phyloP scores from a whole-genome alignment of 1,140 invertebrate genomes.

The Zophobas atratus region DNA sequence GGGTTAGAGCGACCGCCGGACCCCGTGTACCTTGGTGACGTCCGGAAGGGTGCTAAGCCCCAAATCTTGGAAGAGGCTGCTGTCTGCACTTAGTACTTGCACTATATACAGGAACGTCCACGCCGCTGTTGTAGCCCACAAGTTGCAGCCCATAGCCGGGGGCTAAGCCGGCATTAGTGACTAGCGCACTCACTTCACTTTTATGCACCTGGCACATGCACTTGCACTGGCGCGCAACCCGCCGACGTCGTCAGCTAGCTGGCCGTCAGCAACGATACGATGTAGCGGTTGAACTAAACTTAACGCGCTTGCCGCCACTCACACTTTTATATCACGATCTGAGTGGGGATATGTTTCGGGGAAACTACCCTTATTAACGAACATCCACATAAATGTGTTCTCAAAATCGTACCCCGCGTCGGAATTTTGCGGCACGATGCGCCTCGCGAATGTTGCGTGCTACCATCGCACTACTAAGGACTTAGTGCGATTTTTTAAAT shows the following conservation, averaged over 20 bases:
- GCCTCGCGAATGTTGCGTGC: too few species aligned
- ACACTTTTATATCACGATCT: slow-evolving; percentile 59
- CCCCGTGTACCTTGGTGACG: slow-evolving; percentile 57
- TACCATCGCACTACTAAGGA: too few species aligned
- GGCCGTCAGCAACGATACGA: slow-evolving; percentile 53
- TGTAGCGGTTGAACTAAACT: slow-evolving; percentile 53
- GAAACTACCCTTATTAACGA: not conserved
- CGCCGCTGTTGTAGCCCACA: slow-evolving; percentile 54
- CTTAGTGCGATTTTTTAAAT: too few species aligned
- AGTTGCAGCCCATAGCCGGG: slow-evolving; percentile 62
- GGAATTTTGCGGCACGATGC: not conserved
- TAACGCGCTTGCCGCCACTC: slow-evolving; percentile 49
- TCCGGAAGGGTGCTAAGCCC: slow-evolving; percentile 59
- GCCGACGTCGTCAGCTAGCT: slow-evolving; percentile 20
- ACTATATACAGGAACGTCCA: slow-evolving; percentile 61
- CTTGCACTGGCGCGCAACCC: slow-evolving; percentile 53
- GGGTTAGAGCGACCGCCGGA: not conserved
- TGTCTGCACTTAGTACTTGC: slow-evolving; percentile 51
- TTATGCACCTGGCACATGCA: slow-evolving; percentile 52
- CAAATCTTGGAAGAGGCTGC: slow-evolving; percentile 56
- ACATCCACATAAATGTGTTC: too few species aligned
- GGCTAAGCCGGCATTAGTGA: slow-evolving; percentile 55
- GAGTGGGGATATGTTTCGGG: slow-evolving; percentile 51
- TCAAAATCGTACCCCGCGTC: too few species aligned
- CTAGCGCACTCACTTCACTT: slow-evolving; percentile 47